Percentiles rank a stretch among this genome's conserved stretches.
phyloP scores from a whole-genome alignment of 2,113 vertebrate genomes.

The Microcebus ravelobensis region DNA sequence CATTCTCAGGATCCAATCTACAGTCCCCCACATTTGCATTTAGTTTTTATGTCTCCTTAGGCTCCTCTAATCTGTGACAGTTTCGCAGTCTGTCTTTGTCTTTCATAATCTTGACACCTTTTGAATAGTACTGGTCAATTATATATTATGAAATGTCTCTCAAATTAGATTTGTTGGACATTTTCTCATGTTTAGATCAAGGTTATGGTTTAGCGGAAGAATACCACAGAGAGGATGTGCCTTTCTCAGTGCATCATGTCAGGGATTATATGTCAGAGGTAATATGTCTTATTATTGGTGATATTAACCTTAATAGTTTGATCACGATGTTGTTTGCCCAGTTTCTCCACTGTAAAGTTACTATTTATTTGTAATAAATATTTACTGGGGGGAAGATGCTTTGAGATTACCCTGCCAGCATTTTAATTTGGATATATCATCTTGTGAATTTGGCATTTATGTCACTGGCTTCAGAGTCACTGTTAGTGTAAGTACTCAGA shows the following conservation, averaged over 20 bases:
- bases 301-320: background rate
- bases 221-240: background rate
- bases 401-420: background rate
- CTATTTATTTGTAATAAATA: background rate
- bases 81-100: background rate
- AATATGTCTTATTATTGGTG: background rate
- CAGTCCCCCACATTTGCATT: background rate
- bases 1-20: background rate
- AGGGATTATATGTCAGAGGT: fast-evolving
- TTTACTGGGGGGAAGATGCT: background rate
- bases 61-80: background rate
- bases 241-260: background rate
- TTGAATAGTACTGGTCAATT: background rate
- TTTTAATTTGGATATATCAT: background rate
- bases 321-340: background rate
- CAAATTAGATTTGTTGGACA: background rate
- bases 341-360: background rate
- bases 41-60: background rate
- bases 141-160: no score
- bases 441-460: background rate
- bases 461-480: background rate
- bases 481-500: background rate
- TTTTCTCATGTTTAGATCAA: background rate
- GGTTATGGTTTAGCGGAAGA: background rate
- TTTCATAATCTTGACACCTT: background rate